phyloP scores from a whole-genome alignment of 2,888 invertebrate genomes.

The Slavum lentiscoides region DNA sequence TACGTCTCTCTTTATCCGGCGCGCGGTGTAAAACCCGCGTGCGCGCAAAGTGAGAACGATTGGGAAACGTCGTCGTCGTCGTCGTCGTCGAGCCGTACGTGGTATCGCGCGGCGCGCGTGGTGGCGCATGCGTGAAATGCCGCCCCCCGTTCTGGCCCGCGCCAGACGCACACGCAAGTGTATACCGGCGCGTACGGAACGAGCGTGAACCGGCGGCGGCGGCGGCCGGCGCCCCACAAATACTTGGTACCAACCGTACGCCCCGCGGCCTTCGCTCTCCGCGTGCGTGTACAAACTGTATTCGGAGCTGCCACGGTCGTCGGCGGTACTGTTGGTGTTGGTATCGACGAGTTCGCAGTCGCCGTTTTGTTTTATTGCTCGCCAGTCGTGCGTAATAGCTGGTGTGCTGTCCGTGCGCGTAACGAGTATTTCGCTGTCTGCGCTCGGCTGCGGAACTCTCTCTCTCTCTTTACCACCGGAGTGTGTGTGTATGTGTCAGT shows the following conservation, averaged over 20 bases:
- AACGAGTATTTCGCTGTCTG: not conserved
- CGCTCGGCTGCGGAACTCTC: not conserved
- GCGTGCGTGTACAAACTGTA: slow-evolving; percentile 43
- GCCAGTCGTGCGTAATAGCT: slow-evolving; percentile 14
- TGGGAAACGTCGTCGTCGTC: not conserved
- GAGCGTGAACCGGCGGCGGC: not conserved
- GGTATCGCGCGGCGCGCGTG: too few species aligned
- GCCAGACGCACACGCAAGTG: too few species aligned
- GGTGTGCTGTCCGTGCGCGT: not conserved
- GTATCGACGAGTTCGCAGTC: slow-evolving; percentile 44
- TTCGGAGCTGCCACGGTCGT: slow-evolving; percentile 41
- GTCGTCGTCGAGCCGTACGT: too few species aligned
- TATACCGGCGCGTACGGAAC: not conserved
- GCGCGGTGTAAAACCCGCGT: not conserved
- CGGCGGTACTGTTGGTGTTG: not conserved
- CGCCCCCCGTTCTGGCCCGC: not conserved
- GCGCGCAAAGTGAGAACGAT: not conserved
- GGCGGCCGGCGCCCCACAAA: not conserved
- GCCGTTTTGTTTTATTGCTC: slow-evolving; percentile 37
- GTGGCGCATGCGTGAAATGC: not conserved
- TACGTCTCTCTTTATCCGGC: too few species aligned
- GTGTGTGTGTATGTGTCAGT: not conserved
- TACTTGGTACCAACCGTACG: slow-evolving; percentile 39
- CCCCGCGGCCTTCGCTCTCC: slow-evolving; percentile 18
- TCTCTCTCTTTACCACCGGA: too few species aligned